phyloP scores from a whole-genome alignment of 1,140 invertebrate genomes.

The Aphaenogaster rudis region DNA sequence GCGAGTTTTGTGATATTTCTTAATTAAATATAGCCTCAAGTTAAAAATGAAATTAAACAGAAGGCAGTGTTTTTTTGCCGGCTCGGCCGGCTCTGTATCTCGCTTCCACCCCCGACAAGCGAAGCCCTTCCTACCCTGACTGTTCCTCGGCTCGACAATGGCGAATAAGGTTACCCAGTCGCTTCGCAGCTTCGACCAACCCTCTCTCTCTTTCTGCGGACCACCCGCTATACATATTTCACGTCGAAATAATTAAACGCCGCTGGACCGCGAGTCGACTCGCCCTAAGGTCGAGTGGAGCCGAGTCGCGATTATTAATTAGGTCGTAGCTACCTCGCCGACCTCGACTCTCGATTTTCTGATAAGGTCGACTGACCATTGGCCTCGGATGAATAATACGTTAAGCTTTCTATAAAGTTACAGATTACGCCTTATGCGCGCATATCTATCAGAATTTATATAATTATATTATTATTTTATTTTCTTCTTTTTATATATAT shows the following conservation, averaged over 20 bases:
- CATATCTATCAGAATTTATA: conserved; percentile 2
- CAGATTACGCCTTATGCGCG: not conserved
- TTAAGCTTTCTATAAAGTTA: conserved; percentile 14
- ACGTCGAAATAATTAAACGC: conserved; percentile 84
- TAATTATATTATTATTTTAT: not conserved
- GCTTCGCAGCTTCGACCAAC: conserved; percentile 73
- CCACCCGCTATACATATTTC: conserved; percentile 82
- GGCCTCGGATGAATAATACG: conserved; percentile 46
- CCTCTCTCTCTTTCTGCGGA: conserved; percentile 63
- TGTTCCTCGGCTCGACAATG: conserved; percentile 79
- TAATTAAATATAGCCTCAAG: conserved; percentile 84
- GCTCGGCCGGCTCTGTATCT: conserved; percentile 50
- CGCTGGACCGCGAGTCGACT: conserved; percentile 79
- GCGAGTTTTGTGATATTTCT: conserved; percentile 82
- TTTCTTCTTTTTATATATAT: not conserved
- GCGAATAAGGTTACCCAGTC: conserved; percentile 81
- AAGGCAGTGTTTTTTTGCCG: conserved; percentile 76
- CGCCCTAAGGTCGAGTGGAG: conserved; percentile 64
- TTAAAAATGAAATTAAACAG: conserved; percentile 86
- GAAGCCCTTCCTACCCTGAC: conserved; percentile 47
- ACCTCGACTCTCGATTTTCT: conserved; percentile 67
- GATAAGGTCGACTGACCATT: conserved; percentile 71
- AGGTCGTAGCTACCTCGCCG: conserved; percentile 69
- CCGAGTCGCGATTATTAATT: conserved; percentile 78
- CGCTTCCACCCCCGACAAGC: conserved; percentile 38